Conservation (phyloP, 1,140 invertebrate genomes). For the Diplogasteroides magnus region DNA sequence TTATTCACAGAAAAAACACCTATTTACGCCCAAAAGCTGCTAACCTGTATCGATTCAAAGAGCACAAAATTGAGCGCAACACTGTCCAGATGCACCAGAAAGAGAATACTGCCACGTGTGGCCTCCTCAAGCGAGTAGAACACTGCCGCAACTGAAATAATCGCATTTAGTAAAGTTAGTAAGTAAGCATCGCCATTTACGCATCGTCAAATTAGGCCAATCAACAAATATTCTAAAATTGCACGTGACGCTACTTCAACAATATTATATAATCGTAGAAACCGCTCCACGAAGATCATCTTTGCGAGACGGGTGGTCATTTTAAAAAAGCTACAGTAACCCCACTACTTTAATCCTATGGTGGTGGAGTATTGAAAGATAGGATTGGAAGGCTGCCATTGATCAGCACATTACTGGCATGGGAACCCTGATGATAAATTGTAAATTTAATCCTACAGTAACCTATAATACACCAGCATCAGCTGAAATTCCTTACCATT, state of each 20-base stretch:
- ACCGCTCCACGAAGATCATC: neutral
- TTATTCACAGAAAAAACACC: too few relatives aligned
- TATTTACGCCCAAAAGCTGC: too few relatives aligned
- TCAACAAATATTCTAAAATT: too few relatives aligned
- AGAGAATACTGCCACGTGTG: conserved; percentile 4
- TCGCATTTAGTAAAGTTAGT: too few relatives aligned
- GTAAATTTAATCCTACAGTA: too few relatives aligned
- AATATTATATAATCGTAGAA: neutral
- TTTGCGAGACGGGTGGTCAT: neutral
- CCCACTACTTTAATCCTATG: neutral
- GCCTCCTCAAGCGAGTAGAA: neutral
- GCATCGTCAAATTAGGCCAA: too few relatives aligned
- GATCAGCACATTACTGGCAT: too few relatives aligned
- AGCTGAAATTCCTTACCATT: conserved; percentile 63
- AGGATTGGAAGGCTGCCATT: too few relatives aligned
- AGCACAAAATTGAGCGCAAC: conserved; percentile 8
- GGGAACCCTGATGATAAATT: too few relatives aligned
- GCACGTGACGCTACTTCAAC: too few relatives aligned
- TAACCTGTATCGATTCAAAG: conserved; percentile 12
- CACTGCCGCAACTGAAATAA: neutral
- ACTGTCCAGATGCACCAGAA: conserved; percentile 22
- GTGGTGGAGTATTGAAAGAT: too few relatives aligned
- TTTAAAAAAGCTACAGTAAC: neutral
- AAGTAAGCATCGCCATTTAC: too few relatives aligned
- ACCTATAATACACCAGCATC: conserved; percentile 29